phyloP scores from a whole-genome alignment of 2,888 invertebrate genomes.

The Netelia inedita region DNA sequence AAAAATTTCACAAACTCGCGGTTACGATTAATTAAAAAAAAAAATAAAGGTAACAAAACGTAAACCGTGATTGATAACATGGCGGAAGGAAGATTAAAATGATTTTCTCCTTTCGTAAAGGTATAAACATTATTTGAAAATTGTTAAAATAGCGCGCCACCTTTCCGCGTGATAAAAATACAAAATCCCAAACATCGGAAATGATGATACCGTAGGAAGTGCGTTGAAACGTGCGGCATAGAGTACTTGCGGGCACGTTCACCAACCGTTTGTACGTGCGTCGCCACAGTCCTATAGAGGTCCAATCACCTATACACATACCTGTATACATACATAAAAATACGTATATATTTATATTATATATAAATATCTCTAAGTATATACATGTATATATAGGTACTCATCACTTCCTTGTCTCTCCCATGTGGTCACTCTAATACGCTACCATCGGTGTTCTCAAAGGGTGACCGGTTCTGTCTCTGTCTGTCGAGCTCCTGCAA shows the following conservation, averaged over 20 bases:
- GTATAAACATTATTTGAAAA: background rate
- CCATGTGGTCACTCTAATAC: constrained; percentile 49
- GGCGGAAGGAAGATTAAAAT: too few relatives aligned
- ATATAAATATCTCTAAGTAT: background rate
- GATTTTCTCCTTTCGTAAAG: background rate
- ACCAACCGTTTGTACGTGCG: constrained; percentile 55
- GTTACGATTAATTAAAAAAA: too few relatives aligned
- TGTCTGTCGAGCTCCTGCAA: constrained; percentile 45
- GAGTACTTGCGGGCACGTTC: constrained; percentile 64
- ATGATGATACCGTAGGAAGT: constrained; percentile 52
- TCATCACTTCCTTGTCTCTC: constrained; percentile 49
- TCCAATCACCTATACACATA: constrained; percentile 1
- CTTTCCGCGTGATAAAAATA: background rate
- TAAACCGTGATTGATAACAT: too few relatives aligned
- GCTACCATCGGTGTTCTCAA: constrained; percentile 55
- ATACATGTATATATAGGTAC: constrained; percentile 15
- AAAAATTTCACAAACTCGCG: too few relatives aligned
- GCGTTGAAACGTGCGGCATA: constrained; percentile 55
- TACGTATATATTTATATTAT: background rate
- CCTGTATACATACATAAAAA: background rate
- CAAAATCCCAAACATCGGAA: constrained; percentile 26
- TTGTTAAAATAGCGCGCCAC: background rate
- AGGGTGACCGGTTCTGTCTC: constrained; percentile 56
- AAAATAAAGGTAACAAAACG: too few relatives aligned
- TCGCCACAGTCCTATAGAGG: constrained; percentile 50